Evolutionary conservation across 2,888 invertebrate species (phyloP).

Genomic region (Diloba caeruleocephala): DNA sequence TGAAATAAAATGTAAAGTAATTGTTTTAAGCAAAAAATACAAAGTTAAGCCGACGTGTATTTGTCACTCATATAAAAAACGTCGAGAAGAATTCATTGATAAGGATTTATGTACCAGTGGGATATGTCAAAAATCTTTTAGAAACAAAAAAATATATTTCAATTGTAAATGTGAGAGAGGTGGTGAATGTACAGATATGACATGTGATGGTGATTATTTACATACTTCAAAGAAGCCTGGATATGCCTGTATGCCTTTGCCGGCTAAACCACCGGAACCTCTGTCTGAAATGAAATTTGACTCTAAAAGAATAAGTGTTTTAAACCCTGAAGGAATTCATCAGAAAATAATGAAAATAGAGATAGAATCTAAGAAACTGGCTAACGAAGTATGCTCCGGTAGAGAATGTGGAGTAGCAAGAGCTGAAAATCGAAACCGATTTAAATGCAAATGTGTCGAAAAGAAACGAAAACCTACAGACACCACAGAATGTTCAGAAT

Average conservation of each 20-base stretch:
- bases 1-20: slow-evolving; percentile 58
- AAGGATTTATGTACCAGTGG: slow-evolving; percentile 16
- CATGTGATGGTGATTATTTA: slow-evolving; percentile 39
- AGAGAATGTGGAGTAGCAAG: slow-evolving; percentile 27
- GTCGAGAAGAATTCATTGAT: neutral
- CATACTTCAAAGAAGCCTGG: slow-evolving; percentile 1
- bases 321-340: slow-evolving; percentile 62
- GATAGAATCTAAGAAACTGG: slow-evolving; percentile 12
- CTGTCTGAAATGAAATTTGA: slow-evolving; percentile 61
- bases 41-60: slow-evolving; percentile 44
- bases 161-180: slow-evolving; percentile 53
- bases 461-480: slow-evolving; percentile 21
- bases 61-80: slow-evolving; percentile 51
- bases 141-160: slow-evolving; percentile 46
- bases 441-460: slow-evolving; percentile 31
- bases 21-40: neutral
- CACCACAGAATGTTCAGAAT: slow-evolving; percentile 23
- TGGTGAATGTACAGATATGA: slow-evolving; percentile 56
- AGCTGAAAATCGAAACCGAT: slow-evolving; percentile 10
- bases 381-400: slow-evolving; percentile 17
- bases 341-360: slow-evolving; percentile 46
- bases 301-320: slow-evolving; percentile 59
- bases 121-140: slow-evolving; percentile 23
- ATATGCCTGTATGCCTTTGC: neutral
- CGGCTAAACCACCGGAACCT: slow-evolving; percentile 17